Conservation (phyloP, 2,113 vertebrate species). For the Riparia riparia region DNA sequence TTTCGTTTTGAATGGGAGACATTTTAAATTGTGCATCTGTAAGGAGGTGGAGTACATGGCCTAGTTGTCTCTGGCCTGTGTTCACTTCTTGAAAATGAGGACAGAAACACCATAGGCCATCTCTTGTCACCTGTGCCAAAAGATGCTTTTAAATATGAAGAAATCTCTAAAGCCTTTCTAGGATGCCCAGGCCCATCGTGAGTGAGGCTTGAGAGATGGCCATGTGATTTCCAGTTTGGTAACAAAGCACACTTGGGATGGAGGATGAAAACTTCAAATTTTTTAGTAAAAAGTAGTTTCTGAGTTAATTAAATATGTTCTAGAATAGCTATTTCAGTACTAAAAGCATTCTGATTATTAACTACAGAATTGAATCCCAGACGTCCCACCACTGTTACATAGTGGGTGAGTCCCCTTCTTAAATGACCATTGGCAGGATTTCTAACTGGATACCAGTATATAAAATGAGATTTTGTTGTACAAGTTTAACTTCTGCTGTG, state of each 20-base stretch:
- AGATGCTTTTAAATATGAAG: neutral
- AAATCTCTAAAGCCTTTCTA: neutral
- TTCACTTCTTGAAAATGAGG: neutral
- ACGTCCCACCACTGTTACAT: neutral
- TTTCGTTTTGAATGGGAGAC: neutral
- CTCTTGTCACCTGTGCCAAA: neutral
- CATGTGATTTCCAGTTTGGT: neutral
- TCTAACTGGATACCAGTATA: neutral
- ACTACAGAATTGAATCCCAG: neutral
- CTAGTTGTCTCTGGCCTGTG: neutral
- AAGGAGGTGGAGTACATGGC: neutral
- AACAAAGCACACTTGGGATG: neutral
- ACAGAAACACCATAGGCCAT: neutral
- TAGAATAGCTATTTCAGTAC: neutral
- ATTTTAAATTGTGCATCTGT: neutral
- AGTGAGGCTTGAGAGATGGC: neutral
- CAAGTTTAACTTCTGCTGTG: neutral
- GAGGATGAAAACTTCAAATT: neutral
- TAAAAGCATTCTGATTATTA: neutral
- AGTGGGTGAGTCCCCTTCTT: neutral
- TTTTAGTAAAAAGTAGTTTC: neutral
- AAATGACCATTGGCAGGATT: neutral
- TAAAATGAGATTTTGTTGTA: neutral
- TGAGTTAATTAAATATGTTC: neutral
- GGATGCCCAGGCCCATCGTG: neutral